Evolutionary conservation across 1,140 invertebrate genomes (phyloP).

Genomic region (Schlechtendalia chinensis): DNA sequence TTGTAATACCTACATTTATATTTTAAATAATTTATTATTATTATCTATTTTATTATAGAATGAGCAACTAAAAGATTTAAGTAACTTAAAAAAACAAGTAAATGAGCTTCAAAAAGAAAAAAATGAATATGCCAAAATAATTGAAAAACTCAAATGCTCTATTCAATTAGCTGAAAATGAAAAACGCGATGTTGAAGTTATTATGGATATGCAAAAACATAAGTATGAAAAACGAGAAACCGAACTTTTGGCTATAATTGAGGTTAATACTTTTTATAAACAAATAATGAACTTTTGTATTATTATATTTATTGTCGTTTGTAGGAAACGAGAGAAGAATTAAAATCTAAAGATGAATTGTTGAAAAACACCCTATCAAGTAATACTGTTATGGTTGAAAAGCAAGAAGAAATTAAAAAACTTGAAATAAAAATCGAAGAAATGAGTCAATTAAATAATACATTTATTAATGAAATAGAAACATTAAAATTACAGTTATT

Average conservation of each 20-base stretch:
- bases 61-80: slow-evolving; percentile 43
- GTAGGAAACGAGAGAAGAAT: slow-evolving; percentile 29
- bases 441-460: slow-evolving; percentile 15
- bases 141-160: slow-evolving; percentile 31
- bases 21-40: not conserved
- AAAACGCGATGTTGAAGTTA: slow-evolving; percentile 42
- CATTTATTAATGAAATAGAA: slow-evolving; percentile 27
- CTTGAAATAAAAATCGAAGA: slow-evolving; percentile 31
- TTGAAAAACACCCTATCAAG: slow-evolving; percentile 14
- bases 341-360: slow-evolving; percentile 20
- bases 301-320: not conserved
- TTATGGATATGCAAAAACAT: slow-evolving; percentile 23
- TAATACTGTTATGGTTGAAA: slow-evolving; percentile 10
- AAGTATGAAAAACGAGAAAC: slow-evolving; percentile 36
- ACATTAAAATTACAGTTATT: slow-evolving; percentile 14
- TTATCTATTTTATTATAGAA: not conserved
- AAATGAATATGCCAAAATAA: slow-evolving; percentile 10
- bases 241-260: slow-evolving; percentile 21
- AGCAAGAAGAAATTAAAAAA: slow-evolving; percentile 39
- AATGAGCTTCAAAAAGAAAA: slow-evolving; percentile 23
- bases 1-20: not conserved
- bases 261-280: not conserved
- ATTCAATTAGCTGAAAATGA: slow-evolving; percentile 23
- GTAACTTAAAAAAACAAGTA: slow-evolving; percentile 26
- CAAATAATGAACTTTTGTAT: not conserved